Base-by-base conservation (phyloP, 2,113 vertebrate genomes). In the Mobula birostris region DNA sequence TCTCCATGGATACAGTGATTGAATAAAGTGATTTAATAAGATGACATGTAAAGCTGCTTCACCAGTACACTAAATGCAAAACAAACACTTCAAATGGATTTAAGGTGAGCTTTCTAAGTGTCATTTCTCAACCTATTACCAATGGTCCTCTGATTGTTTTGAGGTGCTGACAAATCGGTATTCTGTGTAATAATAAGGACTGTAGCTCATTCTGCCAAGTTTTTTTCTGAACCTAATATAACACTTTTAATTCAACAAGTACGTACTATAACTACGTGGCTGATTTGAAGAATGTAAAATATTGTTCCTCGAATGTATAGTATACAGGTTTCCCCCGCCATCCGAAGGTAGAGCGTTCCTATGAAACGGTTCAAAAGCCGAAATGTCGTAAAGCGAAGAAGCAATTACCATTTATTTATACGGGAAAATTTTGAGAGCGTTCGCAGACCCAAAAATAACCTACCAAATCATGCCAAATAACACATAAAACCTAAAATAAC, bases 11-110 rank as follows among this genome's bases (percentile, higher is more conserved):
- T 48, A 90, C 68, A 48, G 68, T 74, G 91, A 93, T 93, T 93
- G 68, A 93, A 76, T 76, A 74, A 72, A 92, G 19, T 21, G 85
- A 88, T 63, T 63, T n/a, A 88, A 88, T 88, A 88, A 90, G n/a
- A 90, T 90, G 61, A 66, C 85, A 32, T 63, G 32, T 19, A 90
- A 66, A 68, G 63, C 61, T 66, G 61, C 58, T 32, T n/a, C 85
- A 66, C n/a, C 58, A 66, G n/a, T 66, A 90, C 12, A 74, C 36
- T 93, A 1, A 93, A 90, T 90, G 12, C 9, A 90, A 90, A 66
- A 32, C 58, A 93, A 90, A 68, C 63, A 48, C 66, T 5, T 14
- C 61, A 12, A 88, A 63, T 88, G 83, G 61, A 90, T 66, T 58
- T 66, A 66, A 15, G 1, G 8, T 24, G 48, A 93, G 32, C 48